Conservation (phyloP, 2,113 vertebrate genomes). For the Todiramphus saurophagus region DNA sequence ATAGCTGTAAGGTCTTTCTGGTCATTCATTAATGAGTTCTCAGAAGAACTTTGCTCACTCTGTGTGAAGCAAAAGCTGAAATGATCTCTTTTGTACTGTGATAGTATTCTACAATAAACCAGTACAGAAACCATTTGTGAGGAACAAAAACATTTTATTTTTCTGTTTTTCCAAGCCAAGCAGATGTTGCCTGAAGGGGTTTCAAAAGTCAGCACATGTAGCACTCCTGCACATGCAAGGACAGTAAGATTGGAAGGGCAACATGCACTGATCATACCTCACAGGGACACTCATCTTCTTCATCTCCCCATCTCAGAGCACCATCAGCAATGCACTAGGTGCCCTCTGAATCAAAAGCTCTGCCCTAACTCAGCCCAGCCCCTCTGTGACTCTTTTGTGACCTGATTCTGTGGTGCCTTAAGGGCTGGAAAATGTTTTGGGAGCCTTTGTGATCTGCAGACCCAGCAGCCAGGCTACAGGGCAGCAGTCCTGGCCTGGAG, state of each 20-base stretch:
- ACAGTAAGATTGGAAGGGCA: rapidly evolving
- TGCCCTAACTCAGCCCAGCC: neutral
- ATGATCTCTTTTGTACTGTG: neutral
- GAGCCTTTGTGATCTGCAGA: neutral
- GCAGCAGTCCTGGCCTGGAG: neutral
- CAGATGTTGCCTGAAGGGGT: neutral
- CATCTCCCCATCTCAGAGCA: too few species aligned
- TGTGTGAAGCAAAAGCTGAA: neutral
- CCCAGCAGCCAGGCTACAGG: neutral
- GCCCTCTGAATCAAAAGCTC: neutral
- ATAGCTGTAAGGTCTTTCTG: neutral
- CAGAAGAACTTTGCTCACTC: neutral
- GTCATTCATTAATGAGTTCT: slow-evolving; percentile 9
- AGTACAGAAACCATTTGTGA: neutral
- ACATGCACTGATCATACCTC: rapidly evolving
- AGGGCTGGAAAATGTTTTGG: neutral
- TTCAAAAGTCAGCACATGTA: neutral
- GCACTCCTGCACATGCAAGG: rapidly evolving
- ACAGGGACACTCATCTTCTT: neutral
- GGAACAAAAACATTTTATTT: neutral
- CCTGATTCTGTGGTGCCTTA: neutral
- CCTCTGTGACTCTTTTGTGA: neutral
- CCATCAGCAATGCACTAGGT: neutral
- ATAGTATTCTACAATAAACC: neutral
- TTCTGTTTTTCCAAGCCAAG: neutral